Evolutionary conservation across 1,140 invertebrate species (phyloP), one percentile per base, ranked within the genome.

Genomic region (Drosophila carrolli): DNA sequence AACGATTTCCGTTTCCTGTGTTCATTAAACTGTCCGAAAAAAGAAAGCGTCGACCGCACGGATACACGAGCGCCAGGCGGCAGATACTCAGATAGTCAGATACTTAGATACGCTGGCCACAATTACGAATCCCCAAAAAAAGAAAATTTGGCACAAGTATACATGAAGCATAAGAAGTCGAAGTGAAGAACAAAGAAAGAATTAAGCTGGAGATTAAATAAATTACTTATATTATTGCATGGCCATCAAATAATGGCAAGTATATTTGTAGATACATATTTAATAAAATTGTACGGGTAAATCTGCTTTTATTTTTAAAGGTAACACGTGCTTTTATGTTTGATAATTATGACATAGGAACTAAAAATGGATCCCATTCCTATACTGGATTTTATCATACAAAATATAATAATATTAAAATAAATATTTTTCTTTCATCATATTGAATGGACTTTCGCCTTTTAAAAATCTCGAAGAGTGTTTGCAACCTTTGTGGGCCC

Each of bases 1-100:
- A 83, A 85, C 83, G 81, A 83, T 85, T 83, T 83, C 81, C 81
- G 81, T 83, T 83, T 83, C 81, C 81, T 85, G 81, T 83, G 72
- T 81, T 85, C 81, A 85, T 83, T 83, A 85, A 83, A 83, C 54
- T 83, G 66, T 76, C 81, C 72, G 62, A 83, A 83, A 75, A 63
- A 83, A 83, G 81, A 83, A 83, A 83, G 77, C 81, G 73, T 51
- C 50, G 74, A 75, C 73, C 53, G 60, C 76, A 60, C 61, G 54
- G 63, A 67, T 75, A 61, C 54, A 61, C 54, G 37, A 74, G 46
- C 16, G 4, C 32, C 35, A 56, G 29, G 41, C 50, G 51, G 27
- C 48, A 66, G 32, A 71, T 38, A 61, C 23, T 51, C 16, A 66
- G 32, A 71, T 38, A 61, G 16, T 51, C 16, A 16, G 29, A 38